Conservation (phyloP, 2,888 invertebrate genomes). For the Heliconius ethilla region DNA sequence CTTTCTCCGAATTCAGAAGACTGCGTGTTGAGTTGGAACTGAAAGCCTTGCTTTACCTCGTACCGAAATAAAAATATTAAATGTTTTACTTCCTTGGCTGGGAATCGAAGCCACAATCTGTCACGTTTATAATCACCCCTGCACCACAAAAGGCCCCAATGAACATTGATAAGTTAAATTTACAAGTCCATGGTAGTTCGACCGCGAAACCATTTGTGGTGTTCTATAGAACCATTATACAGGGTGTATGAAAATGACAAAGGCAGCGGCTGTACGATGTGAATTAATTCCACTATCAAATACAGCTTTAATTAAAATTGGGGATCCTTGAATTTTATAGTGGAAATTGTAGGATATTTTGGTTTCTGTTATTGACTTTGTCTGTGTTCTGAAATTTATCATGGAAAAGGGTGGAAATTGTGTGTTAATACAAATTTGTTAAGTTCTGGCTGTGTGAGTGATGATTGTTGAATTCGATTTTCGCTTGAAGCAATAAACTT, state of each 20-base stretch:
- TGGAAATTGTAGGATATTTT: background rate
- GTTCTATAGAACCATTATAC: conserved; percentile 8
- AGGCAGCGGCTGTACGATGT: conserved; percentile 4
- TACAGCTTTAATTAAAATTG: conserved; percentile 19
- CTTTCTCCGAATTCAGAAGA: no score
- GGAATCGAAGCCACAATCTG: no score
- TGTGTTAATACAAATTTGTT: background rate
- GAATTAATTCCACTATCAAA: conserved; percentile 25
- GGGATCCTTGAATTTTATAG: conserved; percentile 12
- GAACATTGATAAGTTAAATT: background rate
- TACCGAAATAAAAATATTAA: no score
- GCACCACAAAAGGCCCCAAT: no score
- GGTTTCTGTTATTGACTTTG: conserved; percentile 8
- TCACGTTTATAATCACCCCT: no score
- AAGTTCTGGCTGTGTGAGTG: background rate
- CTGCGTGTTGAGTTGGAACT: no score
- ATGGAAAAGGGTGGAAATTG: background rate
- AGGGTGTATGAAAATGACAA: conserved; percentile 15
- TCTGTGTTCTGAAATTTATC: no score
- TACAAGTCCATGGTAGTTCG: conserved; percentile 14
- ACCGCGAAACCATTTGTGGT: conserved; percentile 34
- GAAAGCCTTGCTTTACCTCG: no score
- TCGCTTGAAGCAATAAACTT: background rate
- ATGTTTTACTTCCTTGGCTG: no score
- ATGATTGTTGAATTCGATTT: background rate